phyloP scores from a whole-genome alignment of 2,888 invertebrate genomes.

The Pyrochroa serraticornis region DNA sequence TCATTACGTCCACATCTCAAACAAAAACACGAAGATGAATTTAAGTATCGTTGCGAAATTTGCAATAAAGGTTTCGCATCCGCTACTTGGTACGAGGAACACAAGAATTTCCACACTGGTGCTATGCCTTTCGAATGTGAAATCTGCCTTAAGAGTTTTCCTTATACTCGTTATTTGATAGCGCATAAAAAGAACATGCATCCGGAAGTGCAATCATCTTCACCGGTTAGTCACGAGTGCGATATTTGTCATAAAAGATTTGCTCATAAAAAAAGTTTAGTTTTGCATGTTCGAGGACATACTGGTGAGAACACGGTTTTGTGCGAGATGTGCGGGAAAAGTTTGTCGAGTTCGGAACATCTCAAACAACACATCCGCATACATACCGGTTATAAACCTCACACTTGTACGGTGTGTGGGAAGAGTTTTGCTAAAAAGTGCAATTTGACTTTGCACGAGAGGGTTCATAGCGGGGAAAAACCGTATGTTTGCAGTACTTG shows the following conservation, averaged over 20 bases:
- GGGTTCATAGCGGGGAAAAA: conserved; percentile 41
- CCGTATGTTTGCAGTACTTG: conserved; percentile 42
- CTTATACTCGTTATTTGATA: conserved; percentile 59
- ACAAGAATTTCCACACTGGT: conserved; percentile 63
- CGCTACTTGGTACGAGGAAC: conserved; percentile 61
- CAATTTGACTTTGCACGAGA: conserved; percentile 37
- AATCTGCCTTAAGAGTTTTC: conserved; percentile 61
- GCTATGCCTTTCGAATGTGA: conserved; percentile 61
- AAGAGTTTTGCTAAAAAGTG: conserved; percentile 44
- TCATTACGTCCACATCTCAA: conserved; percentile 49
- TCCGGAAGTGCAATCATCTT: conserved; percentile 27
- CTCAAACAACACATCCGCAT: conserved; percentile 44
- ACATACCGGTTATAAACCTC: conserved; percentile 48
- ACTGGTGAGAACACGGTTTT: conserved; percentile 46
- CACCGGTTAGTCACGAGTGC: conserved; percentile 41
- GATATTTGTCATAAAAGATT: conserved; percentile 53
- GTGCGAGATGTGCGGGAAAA: conserved; percentile 45
- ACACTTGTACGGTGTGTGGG: conserved; percentile 42
- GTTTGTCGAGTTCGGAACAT: conserved; percentile 42
- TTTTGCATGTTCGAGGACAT: conserved; percentile 45
- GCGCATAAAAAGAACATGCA: conserved; percentile 49
- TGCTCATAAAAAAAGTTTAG: conserved; percentile 47
- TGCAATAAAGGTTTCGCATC: conserved; percentile 65
- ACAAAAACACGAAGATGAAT: conserved; percentile 50
- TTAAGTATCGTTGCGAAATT: conserved; percentile 61